phyloP scores from a whole-genome alignment of 2,113 vertebrate species.

The Triplophysa dalaica region DNA sequence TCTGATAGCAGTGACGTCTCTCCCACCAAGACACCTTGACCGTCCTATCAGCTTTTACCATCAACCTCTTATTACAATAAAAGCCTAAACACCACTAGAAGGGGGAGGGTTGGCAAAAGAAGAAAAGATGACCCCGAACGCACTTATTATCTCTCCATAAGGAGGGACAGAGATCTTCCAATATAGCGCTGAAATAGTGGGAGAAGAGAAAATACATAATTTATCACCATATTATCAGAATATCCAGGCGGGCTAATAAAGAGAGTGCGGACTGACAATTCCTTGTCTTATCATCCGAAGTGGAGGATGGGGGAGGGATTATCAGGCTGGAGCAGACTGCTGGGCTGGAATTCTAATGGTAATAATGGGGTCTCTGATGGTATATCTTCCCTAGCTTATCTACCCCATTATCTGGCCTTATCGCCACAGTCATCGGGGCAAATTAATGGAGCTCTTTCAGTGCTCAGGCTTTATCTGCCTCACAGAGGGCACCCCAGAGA shows the following conservation, averaged over 20 bases:
- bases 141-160: conserved; percentile 50
- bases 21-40: conserved; percentile 80
- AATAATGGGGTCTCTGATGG: conserved; percentile 94
- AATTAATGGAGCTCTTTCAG: conserved; percentile 96
- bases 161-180: conserved; percentile 61
- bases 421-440: conserved; percentile 92
- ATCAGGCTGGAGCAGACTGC: conserved; percentile 92
- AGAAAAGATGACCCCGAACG: conserved; percentile 58
- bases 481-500: conserved; percentile 87
- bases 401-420: conserved; percentile 89
- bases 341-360: conserved; percentile 91
- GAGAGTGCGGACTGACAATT: conserved; percentile 85
- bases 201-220: conserved; percentile 83
- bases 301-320: conserved; percentile 87
- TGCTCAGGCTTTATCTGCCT: conserved; percentile 84
- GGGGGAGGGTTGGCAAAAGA: conserved; percentile 35
- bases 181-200: conserved; percentile 5
- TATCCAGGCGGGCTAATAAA: conserved; percentile 93
- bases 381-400: conserved; percentile 91
- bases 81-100: conserved; percentile 54
- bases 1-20: conserved; percentile 80
- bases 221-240: conserved; percentile 92
- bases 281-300: conserved; percentile 93
- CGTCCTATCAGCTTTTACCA: conserved; percentile 82
- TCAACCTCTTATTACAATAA: conserved; percentile 88